Evolutionary conservation across 2,797 vertebrate genomes (phyloP).

Genomic region (Sebastes kiyomatsui): DNA sequence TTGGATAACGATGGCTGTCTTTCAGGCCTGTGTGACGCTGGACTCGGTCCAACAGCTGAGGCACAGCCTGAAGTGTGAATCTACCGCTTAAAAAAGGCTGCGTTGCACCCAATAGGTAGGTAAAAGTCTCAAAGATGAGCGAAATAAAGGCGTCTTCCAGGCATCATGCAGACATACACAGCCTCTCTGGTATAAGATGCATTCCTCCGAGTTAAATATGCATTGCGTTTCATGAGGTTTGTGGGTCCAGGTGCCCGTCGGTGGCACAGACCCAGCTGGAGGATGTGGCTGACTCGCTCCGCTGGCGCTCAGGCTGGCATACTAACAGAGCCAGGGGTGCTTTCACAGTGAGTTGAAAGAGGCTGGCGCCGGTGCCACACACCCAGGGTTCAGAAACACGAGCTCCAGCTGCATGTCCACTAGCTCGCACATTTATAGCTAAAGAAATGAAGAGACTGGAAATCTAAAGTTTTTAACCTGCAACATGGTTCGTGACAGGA

Average conservation of each 20-base stretch:
- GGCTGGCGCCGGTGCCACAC: conserved; percentile 47
- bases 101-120: conserved; percentile 2
- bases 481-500: conserved; percentile 3
- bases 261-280: conserved; percentile 79
- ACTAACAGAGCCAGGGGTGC: conserved; percentile 78
- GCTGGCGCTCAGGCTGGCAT: conserved; percentile 73
- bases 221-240: conserved; percentile 67
- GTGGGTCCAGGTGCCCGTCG: conserved; percentile 76
- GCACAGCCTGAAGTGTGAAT: conserved; percentile 53
- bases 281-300: conserved; percentile 72
- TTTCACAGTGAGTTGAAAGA: conserved; percentile 72
- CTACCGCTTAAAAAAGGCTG: conserved; percentile 22
- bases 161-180: not conserved
- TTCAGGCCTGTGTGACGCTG: conserved; percentile 72
- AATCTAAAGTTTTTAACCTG: conserved; percentile 35
- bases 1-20: conserved; percentile 77
- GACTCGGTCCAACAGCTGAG: conserved; percentile 67
- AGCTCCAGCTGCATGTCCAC: conserved; percentile 76
- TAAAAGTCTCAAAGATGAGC: conserved; percentile 28
- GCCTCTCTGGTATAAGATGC: conserved; percentile 4
- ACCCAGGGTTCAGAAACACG: conserved; percentile 63
- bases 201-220: conserved; percentile 65
- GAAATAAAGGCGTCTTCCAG: conserved; percentile 28
- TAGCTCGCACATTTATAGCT: conserved; percentile 12
- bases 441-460: conserved; percentile 33